These are phyloP conservation scores for Melitaea cinxia DNA, from an alignment of 1,140 invertebrate genomes.

Conservation along the genomic window DNA sequence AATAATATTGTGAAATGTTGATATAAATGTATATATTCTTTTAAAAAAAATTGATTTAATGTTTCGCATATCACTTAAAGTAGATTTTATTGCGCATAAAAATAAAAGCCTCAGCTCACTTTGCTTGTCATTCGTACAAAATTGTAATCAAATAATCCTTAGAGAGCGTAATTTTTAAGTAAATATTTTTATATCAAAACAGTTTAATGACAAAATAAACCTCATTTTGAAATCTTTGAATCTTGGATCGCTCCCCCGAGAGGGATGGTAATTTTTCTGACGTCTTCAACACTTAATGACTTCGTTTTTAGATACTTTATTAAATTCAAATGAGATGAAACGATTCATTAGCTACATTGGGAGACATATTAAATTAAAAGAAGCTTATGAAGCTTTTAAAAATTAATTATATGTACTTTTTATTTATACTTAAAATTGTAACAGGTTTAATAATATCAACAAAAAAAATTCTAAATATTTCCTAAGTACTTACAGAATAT, in stretches of 20 bases:
- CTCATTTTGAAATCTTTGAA: conserved; percentile 14
- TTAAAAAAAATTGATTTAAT: too few relatives aligned
- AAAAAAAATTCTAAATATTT: too few relatives aligned
- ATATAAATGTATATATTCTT: too few relatives aligned
- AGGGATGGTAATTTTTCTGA: conserved; percentile 16
- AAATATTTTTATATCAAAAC: conserved; percentile 27
- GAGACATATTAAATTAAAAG: not conserved
- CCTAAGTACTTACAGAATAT: too few relatives aligned
- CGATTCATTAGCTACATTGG: conserved; percentile 18
- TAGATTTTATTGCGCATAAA: too few relatives aligned
- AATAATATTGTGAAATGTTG: too few relatives aligned
- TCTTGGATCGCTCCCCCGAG: not conserved
- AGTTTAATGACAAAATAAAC: conserved; percentile 26
- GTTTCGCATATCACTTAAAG: too few relatives aligned
- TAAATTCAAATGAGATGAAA: conserved; percentile 34
- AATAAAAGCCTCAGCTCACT: too few relatives aligned
- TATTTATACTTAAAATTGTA: too few relatives aligned
- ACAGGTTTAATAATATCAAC: too few relatives aligned
- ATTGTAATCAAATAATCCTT: conserved; percentile 9
- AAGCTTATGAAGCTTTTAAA: not conserved
- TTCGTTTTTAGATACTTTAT: conserved; percentile 24
- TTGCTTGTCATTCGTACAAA: not conserved
- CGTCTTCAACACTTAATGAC: conserved; percentile 20
- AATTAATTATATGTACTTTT: too few relatives aligned
- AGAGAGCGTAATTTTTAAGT: conserved; percentile 8